Conservation (phyloP, 1,140 invertebrate species). For the Cryptotermes secundus region DNA sequence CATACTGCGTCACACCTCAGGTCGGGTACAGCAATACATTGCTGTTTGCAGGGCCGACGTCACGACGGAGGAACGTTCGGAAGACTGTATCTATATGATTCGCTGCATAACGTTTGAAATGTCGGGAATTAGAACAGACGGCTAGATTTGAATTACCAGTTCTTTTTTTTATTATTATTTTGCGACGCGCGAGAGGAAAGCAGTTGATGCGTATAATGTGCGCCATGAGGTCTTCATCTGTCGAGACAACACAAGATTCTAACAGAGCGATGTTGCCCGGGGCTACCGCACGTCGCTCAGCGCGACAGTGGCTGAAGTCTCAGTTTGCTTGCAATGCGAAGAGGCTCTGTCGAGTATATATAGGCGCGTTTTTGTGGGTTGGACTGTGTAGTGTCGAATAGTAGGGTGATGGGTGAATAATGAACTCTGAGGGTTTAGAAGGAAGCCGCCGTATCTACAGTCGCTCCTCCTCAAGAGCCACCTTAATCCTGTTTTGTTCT, state of each 20-base stretch:
- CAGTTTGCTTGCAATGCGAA: background rate
- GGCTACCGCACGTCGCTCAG: background rate
- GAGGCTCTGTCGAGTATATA: too few relatives aligned
- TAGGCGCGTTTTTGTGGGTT: too few relatives aligned
- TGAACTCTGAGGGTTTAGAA: too few relatives aligned
- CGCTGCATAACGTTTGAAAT: background rate
- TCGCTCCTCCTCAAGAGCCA: too few relatives aligned
- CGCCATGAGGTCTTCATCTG: slow-evolving; percentile 13
- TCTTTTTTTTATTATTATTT: background rate
- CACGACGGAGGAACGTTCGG: too few relatives aligned
- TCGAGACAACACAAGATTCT: slow-evolving; percentile 15
- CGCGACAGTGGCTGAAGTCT: background rate
- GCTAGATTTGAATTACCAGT: slow-evolving; percentile 16
- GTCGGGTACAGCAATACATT: too few relatives aligned
- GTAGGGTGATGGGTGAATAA: too few relatives aligned
- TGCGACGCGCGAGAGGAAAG: background rate
- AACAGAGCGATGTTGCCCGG: background rate
- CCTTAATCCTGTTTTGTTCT: too few relatives aligned
- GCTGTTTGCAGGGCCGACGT: too few relatives aligned
- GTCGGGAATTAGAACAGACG: background rate
- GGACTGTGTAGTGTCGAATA: too few relatives aligned
- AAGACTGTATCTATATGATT: background rate
- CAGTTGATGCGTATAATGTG: slow-evolving; percentile 6
- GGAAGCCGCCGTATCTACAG: too few relatives aligned
- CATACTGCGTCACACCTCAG: too few relatives aligned